Base-by-base conservation (phyloP, 2,113 vertebrate genomes). In the Mesocricetus auratus region DNA sequence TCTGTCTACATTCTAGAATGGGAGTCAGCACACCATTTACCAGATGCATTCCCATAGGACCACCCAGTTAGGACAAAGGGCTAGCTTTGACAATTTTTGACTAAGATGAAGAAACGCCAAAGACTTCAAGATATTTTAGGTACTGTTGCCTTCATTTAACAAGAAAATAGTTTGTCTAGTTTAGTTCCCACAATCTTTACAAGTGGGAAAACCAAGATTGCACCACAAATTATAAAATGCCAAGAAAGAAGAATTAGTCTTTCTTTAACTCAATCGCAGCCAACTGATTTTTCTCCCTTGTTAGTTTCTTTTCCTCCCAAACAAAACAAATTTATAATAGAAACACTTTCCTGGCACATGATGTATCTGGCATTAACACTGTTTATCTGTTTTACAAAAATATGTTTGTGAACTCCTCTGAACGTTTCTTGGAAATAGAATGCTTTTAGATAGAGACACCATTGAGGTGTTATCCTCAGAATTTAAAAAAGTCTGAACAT, bases 241-340 rank as follows among this genome's bases (percentile, higher is more conserved):
- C 56, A 89, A 75, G 81, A 75, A 96, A 92, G 87, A 96, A 96
- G 93, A 94, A 22, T 88, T 58, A 33, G 21, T 47, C 0, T 0
- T 89, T 71, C n/a, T 17, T 90, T 96, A 92, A 94, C 92, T 95
- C 86, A 90, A 5, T 56, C 73, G 60, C 22, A 93, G 90, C 93
- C 96, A 94, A 93, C 71, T 77, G 93, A 60, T 66, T 85, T 85
- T 94, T 97, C 90, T 90, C 47, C 91, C 81, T 91, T 86, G 66
- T 81, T 62, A 19, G 79, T 33, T 94, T 92, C 93, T 66, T 69
- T 88, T 45, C 26, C 36, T 74, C 78, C 62, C 75, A 93, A 96
- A 83, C 73, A 93, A 96, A 97, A 89, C 77, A 92, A 94, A 96
- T 93, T 82, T 91, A 91, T 94, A 96, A 93, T 94, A 92, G 85